Evolutionary conservation across 2,888 invertebrate genomes (phyloP), one percentile per base, ranked within the genome.

Genomic region (Melanophora roralis): DNA sequence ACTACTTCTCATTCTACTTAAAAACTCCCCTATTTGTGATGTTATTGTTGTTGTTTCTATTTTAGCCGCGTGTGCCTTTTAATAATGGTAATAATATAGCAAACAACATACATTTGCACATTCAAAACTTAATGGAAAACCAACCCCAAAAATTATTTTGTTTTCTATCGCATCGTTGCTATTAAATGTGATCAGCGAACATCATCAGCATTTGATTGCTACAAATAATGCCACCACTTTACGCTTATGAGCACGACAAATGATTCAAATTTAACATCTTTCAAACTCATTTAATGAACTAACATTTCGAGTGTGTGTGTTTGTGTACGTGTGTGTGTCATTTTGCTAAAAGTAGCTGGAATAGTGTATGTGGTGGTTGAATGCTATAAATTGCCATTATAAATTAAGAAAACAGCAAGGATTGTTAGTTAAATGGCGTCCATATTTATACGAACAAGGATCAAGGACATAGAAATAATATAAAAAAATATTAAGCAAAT

Each of bases 181-280:
- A 78, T 73, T 73, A 76, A 68, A 72, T 76, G 76, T 86, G 86
- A 87, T 87, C 88, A 86, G 82, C 84, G 86, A 85, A 85, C 86
- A 87, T 88, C 87, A 88, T 88, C 88, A 88, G 85, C 84, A 83
- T 86, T 88, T 88, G 88, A 88, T 87, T 87, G 88, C 88, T 86
- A 87, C 88, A 88, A 88, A 88, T 88, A 88, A 88, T 88, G 87
- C 87, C 84, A 85, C 86, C 85, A 85, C 88, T 88, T 88, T 88
- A 87, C 84, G 87, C 84, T 86, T 82, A 86, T 83, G 83, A 84
- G 81, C 82, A 82, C 76, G 57, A 76, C 80, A 80, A 80, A 80
- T 80, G 76, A 80, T 76, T 51, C 68, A 64, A 76, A 80, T 72
- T 75, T 72, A 72, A 72, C 71, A 72, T 72, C 59, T 60, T 76